Percentiles rank a stretch among this genome's conserved stretches.
phyloP scores from a whole-genome alignment of 2,888 invertebrate species.

The Caenorhabditis zanzibari region DNA sequence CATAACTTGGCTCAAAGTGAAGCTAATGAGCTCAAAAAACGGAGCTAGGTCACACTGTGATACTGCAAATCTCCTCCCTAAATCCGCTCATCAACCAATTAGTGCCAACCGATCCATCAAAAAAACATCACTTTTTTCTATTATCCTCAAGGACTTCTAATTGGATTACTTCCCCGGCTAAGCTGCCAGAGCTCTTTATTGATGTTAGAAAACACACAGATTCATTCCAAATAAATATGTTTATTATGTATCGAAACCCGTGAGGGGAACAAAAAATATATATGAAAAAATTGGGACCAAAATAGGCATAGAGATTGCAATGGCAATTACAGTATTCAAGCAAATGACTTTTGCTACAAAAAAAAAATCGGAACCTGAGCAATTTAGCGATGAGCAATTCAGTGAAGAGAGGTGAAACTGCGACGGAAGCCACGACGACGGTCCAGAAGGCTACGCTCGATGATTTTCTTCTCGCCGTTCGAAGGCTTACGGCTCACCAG shows the following conservation, averaged over 20 bases:
- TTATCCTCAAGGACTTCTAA: background rate
- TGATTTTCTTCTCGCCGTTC: constrained; percentile 58
- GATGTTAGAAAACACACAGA: background rate
- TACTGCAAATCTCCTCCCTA: no score
- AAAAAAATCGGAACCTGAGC: background rate
- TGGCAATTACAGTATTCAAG: background rate
- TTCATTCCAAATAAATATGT: constrained; percentile 28
- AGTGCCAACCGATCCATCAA: no score
- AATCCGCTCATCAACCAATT: no score
- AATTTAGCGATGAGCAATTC: background rate
- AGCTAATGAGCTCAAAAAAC: no score
- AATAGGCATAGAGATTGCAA: background rate
- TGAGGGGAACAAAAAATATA: background rate
- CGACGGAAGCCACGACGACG: constrained; percentile 53
- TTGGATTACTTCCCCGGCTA: background rate
- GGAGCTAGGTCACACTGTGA: no score
- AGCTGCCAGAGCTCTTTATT: background rate
- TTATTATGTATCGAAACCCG: constrained; percentile 8
- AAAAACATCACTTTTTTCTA: no score
- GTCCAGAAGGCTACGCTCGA: constrained; percentile 48
- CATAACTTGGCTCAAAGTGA: no score
- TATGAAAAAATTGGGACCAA: background rate
- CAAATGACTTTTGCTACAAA: no score
- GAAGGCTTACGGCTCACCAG: constrained; percentile 44
- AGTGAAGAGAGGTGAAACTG: constrained; percentile 55